These are phyloP conservation scores for Solenopsis fugax DNA, from an alignment of 1,140 invertebrate genomes.

Conservation along the genomic window DNA sequence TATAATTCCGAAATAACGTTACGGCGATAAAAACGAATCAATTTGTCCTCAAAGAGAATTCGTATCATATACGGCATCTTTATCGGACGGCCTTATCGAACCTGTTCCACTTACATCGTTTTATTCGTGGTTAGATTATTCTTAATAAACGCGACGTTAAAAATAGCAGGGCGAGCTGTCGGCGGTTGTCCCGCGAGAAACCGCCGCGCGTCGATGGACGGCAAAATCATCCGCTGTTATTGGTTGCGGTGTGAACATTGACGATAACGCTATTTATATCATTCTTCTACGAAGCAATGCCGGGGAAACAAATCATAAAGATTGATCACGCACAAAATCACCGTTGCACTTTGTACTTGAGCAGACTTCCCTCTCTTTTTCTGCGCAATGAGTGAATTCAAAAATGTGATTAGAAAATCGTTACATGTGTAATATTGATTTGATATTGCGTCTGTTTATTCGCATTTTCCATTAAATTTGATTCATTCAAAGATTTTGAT, in stretches of 20 bases:
- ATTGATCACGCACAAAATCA: constrained; percentile 23
- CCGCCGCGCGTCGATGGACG: constrained; percentile 23
- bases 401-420: not conserved
- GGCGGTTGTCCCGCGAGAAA: constrained; percentile 47
- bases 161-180: constrained; percentile 32
- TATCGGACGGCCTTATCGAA: constrained; percentile 35
- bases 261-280: constrained; percentile 61
- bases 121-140: constrained; percentile 49
- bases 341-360: constrained; percentile 34
- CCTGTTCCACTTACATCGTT: constrained; percentile 47
- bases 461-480: not conserved
- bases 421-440: not conserved
- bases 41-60: constrained; percentile 18
- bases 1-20: constrained; percentile 17
- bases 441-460: not conserved
- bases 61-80: constrained; percentile 34
- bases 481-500: not conserved
- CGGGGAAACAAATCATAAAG: constrained; percentile 18
- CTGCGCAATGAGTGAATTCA: not conserved
- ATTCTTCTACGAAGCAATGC: constrained; percentile 11
- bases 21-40: constrained; percentile 39
- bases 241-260: constrained; percentile 28
- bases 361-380: not conserved
- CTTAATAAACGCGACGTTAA: constrained; percentile 43
- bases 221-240: constrained; percentile 50